Evolutionary conservation across 1,140 invertebrate species (phyloP).

Genomic region (Antheraea pernyi): DNA sequence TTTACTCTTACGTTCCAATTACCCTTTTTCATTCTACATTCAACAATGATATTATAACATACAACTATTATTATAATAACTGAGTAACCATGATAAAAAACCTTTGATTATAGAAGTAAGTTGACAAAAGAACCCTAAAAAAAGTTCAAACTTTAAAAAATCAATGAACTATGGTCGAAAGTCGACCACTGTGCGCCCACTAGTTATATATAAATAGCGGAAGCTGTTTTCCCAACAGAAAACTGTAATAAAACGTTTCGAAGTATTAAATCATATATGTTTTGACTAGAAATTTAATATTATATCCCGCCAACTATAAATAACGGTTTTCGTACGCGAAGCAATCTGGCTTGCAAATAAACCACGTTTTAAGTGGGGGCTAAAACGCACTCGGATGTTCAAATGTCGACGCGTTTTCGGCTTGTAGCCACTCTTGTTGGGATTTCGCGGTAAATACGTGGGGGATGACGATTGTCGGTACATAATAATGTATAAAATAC

Average conservation of each 20-base stretch:
- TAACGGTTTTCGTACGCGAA: conserved; percentile 30
- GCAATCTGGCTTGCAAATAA: conserved; percentile 48
- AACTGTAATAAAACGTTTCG: conserved; percentile 3
- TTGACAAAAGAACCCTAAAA: no score
- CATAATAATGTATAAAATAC: conserved; percentile 8
- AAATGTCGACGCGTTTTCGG: conserved; percentile 34
- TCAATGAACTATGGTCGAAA: no score
- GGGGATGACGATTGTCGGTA: conserved; percentile 9
- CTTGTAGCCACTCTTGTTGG: conserved; percentile 28
- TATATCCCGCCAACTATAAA: conserved; percentile 40
- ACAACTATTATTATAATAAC: no score
- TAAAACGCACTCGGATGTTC: conserved; percentile 40
- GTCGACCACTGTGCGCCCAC: no score
- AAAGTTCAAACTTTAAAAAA: no score
- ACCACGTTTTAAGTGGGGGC: conserved; percentile 35
- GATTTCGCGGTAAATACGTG: conserved; percentile 19
- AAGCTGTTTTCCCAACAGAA: neutral
- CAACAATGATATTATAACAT: no score
- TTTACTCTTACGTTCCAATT: no score
- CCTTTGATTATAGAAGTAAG: no score
- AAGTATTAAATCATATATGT: conserved; percentile 31
- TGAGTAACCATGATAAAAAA: no score
- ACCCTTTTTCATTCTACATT: no score
- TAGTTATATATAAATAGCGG: no score
- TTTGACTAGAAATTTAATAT: conserved; percentile 38